Evolutionary conservation across 53 echinoderm and acorn worm species (phyloP), one percentile per base, ranked within the genome.

Genomic region (Antedon mediterranea): DNA sequence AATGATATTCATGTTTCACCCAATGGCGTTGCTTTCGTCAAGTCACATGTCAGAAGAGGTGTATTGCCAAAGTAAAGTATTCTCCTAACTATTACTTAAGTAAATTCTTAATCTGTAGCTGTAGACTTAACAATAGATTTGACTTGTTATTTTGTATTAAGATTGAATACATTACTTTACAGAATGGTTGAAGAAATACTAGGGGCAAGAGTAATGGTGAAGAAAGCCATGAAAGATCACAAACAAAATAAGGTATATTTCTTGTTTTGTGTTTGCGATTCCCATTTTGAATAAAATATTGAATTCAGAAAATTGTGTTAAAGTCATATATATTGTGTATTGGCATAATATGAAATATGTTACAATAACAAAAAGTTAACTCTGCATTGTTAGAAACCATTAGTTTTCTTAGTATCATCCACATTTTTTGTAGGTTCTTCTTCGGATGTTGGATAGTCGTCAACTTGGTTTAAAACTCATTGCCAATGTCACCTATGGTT

Each of bases 131-230:
- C 28, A 30, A 72, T 7, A 5, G 72, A 7, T 72, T 72, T 72
- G 4, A 72, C 15, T 30, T 43, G 29, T 26, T 8, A 57, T 34
- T 30, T 23, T 72, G 32, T 76, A 5, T n/a, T 30, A 14, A 18
- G 28, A 13, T 74, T 74, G 14, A 20, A n/a, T n/a, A 15, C 28
- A 31, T 33, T 78, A 33, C 20, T 3, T 82, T 57, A 28, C 87
- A 91, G 95, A 81, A 91, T 94, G 95, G 30, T 94, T 43, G 91
- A 90, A 73, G 89, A 94, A 83, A 91, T 94, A 43, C 82, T 94
- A 33, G 82, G 85, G 30, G 89, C 91, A 13, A 80, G 94, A 4
- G 81, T 91, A 43, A 94, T 94, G 87, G 95, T 91, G 34, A 94
- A 91, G 84, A 94, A 91, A 75, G 86, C 91, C 2, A 77, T 94